Evolutionary conservation across 2,797 vertebrate species (phyloP).

Genomic region (Loriculus beryllinus): DNA sequence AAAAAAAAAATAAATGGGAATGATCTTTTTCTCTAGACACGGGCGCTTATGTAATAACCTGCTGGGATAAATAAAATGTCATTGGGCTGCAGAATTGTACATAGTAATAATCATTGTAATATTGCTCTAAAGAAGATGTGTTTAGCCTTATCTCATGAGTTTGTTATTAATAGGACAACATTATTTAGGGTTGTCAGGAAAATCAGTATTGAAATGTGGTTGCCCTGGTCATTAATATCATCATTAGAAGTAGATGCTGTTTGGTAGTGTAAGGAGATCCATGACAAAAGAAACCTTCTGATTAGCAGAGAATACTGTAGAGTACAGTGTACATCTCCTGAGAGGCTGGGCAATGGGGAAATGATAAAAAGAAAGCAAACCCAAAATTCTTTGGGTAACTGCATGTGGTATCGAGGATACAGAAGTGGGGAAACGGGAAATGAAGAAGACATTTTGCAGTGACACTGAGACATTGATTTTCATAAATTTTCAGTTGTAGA

Average conservation of each 20-base stretch:
- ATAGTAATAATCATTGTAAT: constrained; percentile 16
- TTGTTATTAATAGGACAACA: constrained; percentile 33
- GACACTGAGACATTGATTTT: background rate
- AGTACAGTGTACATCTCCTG: background rate
- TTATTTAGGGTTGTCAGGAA: constrained; percentile 44
- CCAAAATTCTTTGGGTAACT: background rate
- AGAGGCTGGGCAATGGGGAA: background rate
- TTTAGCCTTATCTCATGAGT: background rate
- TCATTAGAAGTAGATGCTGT: background rate
- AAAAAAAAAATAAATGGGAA: background rate
- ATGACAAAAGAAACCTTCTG: background rate
- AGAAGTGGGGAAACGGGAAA: background rate
- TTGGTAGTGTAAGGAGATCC: background rate
- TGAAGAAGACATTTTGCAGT: background rate
- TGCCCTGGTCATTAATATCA: background rate
- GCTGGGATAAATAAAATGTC: constrained; percentile 22
- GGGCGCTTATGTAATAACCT: background rate
- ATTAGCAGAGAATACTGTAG: background rate
- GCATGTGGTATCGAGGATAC: background rate
- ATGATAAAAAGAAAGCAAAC: background rate
- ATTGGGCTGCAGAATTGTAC: background rate
- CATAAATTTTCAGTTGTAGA: background rate
- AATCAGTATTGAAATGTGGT: constrained; percentile 51
- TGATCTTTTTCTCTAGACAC: background rate
- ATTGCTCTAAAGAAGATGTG: constrained; percentile 17